Evolutionary conservation across 2,888 invertebrate species (phyloP).

Genomic region (Folsomia candida): DNA sequence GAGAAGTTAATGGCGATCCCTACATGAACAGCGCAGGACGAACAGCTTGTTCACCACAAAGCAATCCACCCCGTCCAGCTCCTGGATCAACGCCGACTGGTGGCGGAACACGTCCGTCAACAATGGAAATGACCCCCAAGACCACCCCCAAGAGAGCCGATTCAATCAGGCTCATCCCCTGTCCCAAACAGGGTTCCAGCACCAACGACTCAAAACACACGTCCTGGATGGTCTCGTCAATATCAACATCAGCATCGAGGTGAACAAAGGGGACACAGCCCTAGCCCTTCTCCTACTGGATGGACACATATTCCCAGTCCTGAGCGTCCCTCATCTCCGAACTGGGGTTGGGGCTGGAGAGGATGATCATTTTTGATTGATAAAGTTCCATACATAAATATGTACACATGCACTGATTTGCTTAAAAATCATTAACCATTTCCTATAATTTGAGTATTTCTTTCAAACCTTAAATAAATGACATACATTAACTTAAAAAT

Average conservation of each 20-base stretch:
- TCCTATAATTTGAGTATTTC: no score
- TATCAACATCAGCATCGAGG: neutral
- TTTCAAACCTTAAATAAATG: no score
- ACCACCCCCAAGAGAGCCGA: neutral
- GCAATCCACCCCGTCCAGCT: neutral
- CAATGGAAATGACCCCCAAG: constrained; percentile 4
- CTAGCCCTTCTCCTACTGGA: neutral
- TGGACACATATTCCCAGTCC: neutral
- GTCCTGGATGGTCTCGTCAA: neutral
- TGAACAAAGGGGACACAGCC: neutral
- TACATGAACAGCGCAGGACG: neutral
- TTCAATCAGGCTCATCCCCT: neutral
- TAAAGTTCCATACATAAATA: no score
- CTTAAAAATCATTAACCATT: no score
- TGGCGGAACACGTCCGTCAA: neutral
- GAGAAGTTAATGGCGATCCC: constrained; percentile 18
- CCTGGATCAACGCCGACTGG: neutral
- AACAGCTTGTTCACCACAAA: neutral
- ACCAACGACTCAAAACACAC: neutral
- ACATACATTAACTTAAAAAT: no score
- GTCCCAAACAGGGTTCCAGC: neutral
- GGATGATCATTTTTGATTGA: no score
- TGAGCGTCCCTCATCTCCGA: constrained; percentile 10
- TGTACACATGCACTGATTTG: no score
- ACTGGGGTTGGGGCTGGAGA: constrained; percentile 17